Percentiles rank a stretch among this genome's conserved stretches.
Conservation (phyloP, 2,113 vertebrate species). For the Anhinga anhinga region DNA sequence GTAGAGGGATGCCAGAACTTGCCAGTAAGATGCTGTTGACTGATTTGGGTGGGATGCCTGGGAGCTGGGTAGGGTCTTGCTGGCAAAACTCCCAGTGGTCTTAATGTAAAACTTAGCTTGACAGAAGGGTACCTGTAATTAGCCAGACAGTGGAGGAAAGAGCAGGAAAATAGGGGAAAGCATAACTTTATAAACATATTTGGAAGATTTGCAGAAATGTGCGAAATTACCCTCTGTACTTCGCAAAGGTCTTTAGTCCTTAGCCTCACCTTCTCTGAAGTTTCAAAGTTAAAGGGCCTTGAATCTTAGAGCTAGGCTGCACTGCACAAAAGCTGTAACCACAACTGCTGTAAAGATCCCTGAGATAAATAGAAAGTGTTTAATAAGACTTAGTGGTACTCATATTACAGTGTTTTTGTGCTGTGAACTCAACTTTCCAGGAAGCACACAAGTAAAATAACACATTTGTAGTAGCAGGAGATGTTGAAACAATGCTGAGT, state of each 20-base stretch:
- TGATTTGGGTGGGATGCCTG: not conserved
- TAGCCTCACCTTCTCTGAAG: not conserved
- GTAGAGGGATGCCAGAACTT: not conserved
- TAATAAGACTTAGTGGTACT: not conserved
- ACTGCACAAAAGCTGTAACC: not conserved
- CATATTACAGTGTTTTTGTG: not conserved
- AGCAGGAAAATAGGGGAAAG: not conserved
- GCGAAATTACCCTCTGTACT: not conserved
- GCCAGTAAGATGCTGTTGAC: not conserved
- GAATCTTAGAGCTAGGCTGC: not conserved
- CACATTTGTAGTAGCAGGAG: not conserved
- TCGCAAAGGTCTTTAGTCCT: not conserved
- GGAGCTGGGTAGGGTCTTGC: not conserved
- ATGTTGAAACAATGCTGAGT: not conserved
- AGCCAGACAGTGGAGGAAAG: not conserved
- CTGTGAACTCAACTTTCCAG: not conserved
- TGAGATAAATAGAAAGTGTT: not conserved
- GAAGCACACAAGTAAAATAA: not conserved
- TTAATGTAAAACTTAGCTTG: not conserved
- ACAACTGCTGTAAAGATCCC: not conserved
- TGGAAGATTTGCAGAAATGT: not conserved
- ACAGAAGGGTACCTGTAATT: not conserved
- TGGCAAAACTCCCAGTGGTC: not conserved
- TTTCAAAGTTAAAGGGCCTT: not conserved
- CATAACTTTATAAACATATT: not conserved